Evolutionary conservation across 2,888 invertebrate species (phyloP).

Genomic region (Ochlodes sylvanus): DNA sequence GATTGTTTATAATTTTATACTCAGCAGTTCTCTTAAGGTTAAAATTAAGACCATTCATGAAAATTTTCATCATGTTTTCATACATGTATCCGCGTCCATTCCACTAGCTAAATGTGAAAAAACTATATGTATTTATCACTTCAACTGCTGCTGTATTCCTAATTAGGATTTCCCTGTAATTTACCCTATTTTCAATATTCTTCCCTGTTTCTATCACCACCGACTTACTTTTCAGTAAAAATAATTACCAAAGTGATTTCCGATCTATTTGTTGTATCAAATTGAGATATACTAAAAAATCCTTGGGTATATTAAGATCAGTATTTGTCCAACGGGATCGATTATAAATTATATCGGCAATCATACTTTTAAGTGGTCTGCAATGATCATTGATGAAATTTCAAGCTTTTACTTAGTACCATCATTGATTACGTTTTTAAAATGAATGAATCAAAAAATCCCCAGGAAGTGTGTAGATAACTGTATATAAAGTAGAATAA

Average conservation of each 20-base stretch:
- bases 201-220: slow-evolving; percentile 22
- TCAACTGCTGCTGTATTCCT: slow-evolving; percentile 39
- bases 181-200: slow-evolving; percentile 28
- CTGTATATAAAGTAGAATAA: slow-evolving; percentile 72
- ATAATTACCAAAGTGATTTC: slow-evolving; percentile 9
- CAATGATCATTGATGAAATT: slow-evolving; percentile 81
- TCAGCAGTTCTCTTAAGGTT: slow-evolving; percentile 77
- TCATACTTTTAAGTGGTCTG: slow-evolving; percentile 46
- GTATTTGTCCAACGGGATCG: neutral
- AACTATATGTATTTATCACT: slow-evolving; percentile 20
- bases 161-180: slow-evolving; percentile 21
- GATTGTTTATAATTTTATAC: slow-evolving; percentile 83
- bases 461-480: slow-evolving; percentile 79
- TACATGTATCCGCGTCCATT: slow-evolving; percentile 29
- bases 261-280: neutral
- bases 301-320: neutral
- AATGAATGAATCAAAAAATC: slow-evolving; percentile 57
- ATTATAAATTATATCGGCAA: neutral
- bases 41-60: slow-evolving; percentile 65
- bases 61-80: slow-evolving; percentile 2
- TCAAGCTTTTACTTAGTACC: slow-evolving; percentile 71
- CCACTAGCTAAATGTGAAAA: slow-evolving; percentile 22
- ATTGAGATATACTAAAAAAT: neutral
- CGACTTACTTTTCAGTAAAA: slow-evolving; percentile 26
- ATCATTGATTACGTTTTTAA: slow-evolving; percentile 56